Conservation (phyloP, 2,797 vertebrate species). For the Mionectes olivaceus region DNA sequence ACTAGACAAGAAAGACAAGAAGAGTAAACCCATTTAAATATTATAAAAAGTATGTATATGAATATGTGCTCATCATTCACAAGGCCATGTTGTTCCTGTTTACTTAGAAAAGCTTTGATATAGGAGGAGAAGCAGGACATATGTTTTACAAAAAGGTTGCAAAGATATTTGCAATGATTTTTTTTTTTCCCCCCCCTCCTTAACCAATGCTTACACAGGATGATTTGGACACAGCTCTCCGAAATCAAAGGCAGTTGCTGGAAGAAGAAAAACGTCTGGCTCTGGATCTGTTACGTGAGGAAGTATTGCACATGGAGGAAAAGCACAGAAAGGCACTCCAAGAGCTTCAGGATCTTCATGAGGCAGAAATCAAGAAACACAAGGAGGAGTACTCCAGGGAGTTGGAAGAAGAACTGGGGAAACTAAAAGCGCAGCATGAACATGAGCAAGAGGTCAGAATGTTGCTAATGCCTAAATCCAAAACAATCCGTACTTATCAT, state of each 20-base stretch:
- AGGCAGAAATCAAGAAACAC: constrained; percentile 63
- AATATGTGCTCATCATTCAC: not conserved
- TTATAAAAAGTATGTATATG: fast-evolving
- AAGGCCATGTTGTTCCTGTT: not conserved
- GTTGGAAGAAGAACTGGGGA: constrained; percentile 58
- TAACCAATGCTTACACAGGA: constrained; percentile 28
- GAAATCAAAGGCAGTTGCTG: constrained; percentile 61
- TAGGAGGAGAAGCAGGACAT: not conserved
- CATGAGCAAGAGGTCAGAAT: constrained; percentile 77
- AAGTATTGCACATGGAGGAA: constrained; percentile 84
- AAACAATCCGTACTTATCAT: not conserved
- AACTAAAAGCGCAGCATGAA: constrained; percentile 68
- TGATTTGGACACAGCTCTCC: constrained; percentile 57
- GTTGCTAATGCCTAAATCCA: not conserved
- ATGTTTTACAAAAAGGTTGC: not conserved
- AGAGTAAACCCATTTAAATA: not conserved
- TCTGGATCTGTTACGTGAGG: constrained; percentile 60
- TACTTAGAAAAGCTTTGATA: not conserved
- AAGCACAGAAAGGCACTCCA: constrained; percentile 80
- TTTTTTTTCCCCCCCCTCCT: fast-evolving
- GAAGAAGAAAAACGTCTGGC: constrained; percentile 69
- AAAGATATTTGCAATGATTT: not conserved
- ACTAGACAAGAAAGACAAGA: not conserved
- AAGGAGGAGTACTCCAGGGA: constrained; percentile 61
- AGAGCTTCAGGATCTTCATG: constrained; percentile 76